Evolutionary conservation across 2,888 invertebrate species (phyloP).

Genomic region (Stramonita haemastoma): DNA sequence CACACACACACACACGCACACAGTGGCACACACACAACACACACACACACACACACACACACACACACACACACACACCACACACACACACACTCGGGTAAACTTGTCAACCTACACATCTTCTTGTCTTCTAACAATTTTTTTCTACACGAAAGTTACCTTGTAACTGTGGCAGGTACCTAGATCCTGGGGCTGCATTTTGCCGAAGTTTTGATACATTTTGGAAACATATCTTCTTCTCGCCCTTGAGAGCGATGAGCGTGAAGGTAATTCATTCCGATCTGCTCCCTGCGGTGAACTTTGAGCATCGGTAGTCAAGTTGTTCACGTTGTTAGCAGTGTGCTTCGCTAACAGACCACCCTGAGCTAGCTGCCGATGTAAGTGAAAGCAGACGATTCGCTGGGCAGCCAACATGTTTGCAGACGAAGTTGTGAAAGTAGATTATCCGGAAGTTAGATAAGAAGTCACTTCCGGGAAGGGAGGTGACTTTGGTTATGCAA

Average conservation of each 20-base stretch:
- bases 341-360: neutral
- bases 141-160: conserved; percentile 41
- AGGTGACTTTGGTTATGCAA: neutral
- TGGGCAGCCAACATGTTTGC: neutral
- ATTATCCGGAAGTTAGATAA: neutral
- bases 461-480: neutral
- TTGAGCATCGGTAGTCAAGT: neutral
- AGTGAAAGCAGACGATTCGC: neutral
- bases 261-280: neutral
- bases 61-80: neutral
- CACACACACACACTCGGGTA: neutral
- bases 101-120: neutral
- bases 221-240: conserved; percentile 55
- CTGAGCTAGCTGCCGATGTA: neutral
- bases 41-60: neutral
- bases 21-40: neutral
- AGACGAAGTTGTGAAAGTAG: conserved; percentile 24
- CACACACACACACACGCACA: neutral
- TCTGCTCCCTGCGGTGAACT: neutral
- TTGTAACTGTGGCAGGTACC: conserved; percentile 58
- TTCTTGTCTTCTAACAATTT: neutral
- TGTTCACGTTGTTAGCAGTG: neutral
- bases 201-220: conserved; percentile 55
- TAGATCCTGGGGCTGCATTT: conserved; percentile 48
- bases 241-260: neutral